Evolutionary conservation across 92 coral and sea anemone genomes (phyloP).

Genomic region (Anthopleura xanthogrammica): DNA sequence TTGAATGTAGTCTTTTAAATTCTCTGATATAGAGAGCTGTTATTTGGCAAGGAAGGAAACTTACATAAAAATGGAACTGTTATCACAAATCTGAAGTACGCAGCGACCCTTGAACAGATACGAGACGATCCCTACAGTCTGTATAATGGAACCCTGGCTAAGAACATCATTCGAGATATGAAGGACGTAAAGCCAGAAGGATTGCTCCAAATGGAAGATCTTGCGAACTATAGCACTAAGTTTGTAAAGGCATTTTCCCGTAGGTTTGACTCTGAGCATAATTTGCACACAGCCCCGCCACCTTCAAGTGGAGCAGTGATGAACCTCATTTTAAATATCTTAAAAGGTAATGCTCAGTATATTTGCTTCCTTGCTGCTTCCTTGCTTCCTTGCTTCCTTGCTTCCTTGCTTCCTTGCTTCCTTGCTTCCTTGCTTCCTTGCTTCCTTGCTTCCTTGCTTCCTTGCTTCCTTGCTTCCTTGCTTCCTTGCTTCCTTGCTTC

Average conservation of each 20-base stretch:
- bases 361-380: too few relatives aligned
- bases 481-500: too few relatives aligned
- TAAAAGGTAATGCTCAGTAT: conserved; percentile 55
- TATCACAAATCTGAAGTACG: conserved; percentile 69
- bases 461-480: too few relatives aligned
- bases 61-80: conserved; percentile 42
- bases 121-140: conserved; percentile 71
- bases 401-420: too few relatives aligned
- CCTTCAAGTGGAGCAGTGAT: conserved; percentile 87
- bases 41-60: conserved; percentile 49
- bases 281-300: conserved; percentile 72
- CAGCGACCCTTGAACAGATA: conserved; percentile 58
- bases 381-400: too few relatives aligned
- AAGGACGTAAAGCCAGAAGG: conserved; percentile 49
- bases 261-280: conserved; percentile 41
- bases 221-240: conserved; percentile 55
- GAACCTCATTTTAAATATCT: conserved; percentile 70
- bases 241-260: conserved; percentile 44
- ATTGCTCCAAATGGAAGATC: conserved; percentile 57
- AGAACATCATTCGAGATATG: conserved; percentile 65
- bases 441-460: too few relatives aligned
- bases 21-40: conserved; percentile 47
- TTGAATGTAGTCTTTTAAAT: too few relatives aligned
- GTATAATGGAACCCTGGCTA: conserved; percentile 64
- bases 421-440: too few relatives aligned